These are phyloP conservation scores for Dipodomys stephensi DNA, from an alignment of 2,113 vertebrate genomes.

Conservation along the genomic window DNA sequence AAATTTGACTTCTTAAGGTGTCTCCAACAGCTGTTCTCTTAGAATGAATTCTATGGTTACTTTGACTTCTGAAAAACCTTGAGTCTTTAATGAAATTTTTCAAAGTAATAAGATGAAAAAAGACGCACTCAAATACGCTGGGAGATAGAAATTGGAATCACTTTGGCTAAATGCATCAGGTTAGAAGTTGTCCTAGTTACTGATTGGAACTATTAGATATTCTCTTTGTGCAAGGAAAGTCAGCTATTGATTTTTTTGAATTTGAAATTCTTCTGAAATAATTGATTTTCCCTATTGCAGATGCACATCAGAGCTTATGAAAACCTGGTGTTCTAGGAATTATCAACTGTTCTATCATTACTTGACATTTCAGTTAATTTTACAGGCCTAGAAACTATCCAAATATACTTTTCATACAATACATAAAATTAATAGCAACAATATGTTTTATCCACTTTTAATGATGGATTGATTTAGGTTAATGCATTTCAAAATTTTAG, in stretches of 20 bases:
- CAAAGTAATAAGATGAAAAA: constrained; percentile 62
- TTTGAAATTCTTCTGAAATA: constrained; percentile 73
- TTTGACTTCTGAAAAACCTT: constrained; percentile 56
- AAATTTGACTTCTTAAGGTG: constrained; percentile 50
- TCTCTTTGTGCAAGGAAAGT: constrained; percentile 23
- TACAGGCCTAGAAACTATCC: constrained; percentile 29
- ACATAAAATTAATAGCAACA: constrained; percentile 33
- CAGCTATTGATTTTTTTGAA: constrained; percentile 69
- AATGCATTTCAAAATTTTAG: constrained; percentile 51
- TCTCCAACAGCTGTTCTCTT: constrained; percentile 50
- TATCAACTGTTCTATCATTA: constrained; percentile 33
- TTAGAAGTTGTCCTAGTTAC: constrained; percentile 65
- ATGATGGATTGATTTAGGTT: constrained; percentile 30
- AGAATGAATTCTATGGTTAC: constrained; percentile 62
- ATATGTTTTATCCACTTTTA: constrained; percentile 25
- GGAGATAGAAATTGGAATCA: constrained; percentile 64
- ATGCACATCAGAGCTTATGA: constrained; percentile 56
- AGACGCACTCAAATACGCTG: constrained; percentile 47
- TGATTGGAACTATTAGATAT: constrained; percentile 65
- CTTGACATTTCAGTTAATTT: constrained; percentile 54
- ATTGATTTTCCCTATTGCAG: constrained; percentile 59
- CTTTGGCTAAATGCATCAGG: constrained; percentile 62
- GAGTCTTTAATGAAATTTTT: constrained; percentile 65
- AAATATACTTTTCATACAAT: background rate
- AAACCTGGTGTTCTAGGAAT: constrained; percentile 47